phyloP scores from a whole-genome alignment of 2,797 vertebrate species.

The Myripristis murdjan region DNA sequence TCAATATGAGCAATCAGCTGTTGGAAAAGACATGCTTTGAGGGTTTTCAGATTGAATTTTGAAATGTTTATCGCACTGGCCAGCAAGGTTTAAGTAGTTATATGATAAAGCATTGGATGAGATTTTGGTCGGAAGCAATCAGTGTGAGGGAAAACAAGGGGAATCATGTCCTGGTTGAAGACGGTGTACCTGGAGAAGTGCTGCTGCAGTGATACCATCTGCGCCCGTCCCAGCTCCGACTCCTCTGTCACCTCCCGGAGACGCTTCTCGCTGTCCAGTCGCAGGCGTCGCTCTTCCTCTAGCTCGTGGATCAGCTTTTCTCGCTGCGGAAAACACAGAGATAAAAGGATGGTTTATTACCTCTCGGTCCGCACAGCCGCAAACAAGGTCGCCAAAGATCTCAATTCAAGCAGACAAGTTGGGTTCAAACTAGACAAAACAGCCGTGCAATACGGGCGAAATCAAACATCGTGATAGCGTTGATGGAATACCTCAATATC shows the following conservation, averaged over 20 bases:
- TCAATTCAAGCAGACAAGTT: too few species aligned
- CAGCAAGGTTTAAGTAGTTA: too few species aligned
- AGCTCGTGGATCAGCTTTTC: constrained; percentile 95
- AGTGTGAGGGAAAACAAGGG: not conserved
- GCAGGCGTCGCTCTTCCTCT: constrained; percentile 93
- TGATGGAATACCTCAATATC: too few species aligned
- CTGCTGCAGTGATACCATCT: constrained; percentile 92
- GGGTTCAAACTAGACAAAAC: too few species aligned
- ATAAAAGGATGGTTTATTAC: not conserved
- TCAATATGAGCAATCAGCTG: too few species aligned
- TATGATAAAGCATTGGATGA: too few species aligned
- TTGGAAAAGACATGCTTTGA: too few species aligned
- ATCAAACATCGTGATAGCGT: too few species aligned
- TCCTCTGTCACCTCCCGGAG: constrained; percentile 91
- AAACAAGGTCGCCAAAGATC: constrained; percentile 26
- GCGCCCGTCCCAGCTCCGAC: constrained; percentile 87
- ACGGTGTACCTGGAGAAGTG: constrained; percentile 91
- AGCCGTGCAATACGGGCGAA: too few species aligned
- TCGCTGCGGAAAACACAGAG: constrained; percentile 80
- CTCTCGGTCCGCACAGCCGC: not conserved
- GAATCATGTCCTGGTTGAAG: not conserved
- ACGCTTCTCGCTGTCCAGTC: constrained; percentile 92
- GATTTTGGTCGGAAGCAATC: too few species aligned
- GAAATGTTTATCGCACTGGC: too few species aligned
- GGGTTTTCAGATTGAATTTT: too few species aligned